A percentile compares a stretch with the other conserved stretches of the same genome.
phyloP scores from a whole-genome alignment of 2,888 invertebrate genomes.

The Agrilus cyanescens region DNA sequence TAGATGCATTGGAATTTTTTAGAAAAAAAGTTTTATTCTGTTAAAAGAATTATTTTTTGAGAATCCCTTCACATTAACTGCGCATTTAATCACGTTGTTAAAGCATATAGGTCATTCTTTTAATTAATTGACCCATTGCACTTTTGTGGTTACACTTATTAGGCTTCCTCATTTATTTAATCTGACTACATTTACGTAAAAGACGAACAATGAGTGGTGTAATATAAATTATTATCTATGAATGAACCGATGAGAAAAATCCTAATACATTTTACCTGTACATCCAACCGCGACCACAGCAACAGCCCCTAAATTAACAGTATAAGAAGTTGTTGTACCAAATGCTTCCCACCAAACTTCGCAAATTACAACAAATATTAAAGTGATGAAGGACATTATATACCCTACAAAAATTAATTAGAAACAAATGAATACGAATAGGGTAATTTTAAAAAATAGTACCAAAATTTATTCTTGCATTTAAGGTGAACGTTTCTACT shows the following conservation, averaged over 20 bases:
- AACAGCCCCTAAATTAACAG: slow-evolving; percentile 71
- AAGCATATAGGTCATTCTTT: too few relatives aligned
- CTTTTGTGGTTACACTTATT: too few relatives aligned
- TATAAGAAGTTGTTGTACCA: slow-evolving; percentile 65
- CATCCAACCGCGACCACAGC: slow-evolving; percentile 80
- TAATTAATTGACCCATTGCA: too few relatives aligned
- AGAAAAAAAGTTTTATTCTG: too few relatives aligned
- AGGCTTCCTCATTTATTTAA: too few relatives aligned
- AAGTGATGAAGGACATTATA: slow-evolving; percentile 65
- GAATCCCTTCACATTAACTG: background rate
- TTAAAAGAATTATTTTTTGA: too few relatives aligned
- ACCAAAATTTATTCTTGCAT: slow-evolving; percentile 80
- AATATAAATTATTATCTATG: too few relatives aligned
- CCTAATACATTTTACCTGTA: slow-evolving; percentile 43
- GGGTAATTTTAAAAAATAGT: slow-evolving; percentile 18
- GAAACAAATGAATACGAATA: background rate
- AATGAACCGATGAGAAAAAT: background rate
- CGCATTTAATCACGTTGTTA: too few relatives aligned
- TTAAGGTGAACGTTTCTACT: slow-evolving; percentile 69
- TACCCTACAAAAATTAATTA: slow-evolving; percentile 47
- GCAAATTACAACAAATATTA: slow-evolving; percentile 72
- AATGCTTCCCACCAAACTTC: slow-evolving; percentile 83
- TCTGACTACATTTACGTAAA: too few relatives aligned
- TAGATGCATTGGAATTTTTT: too few relatives aligned
- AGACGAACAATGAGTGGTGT: too few relatives aligned